phyloP scores from a whole-genome alignment of 35 echinoderm and acorn worm genomes.

The Ophiothrix spiculata region DNA sequence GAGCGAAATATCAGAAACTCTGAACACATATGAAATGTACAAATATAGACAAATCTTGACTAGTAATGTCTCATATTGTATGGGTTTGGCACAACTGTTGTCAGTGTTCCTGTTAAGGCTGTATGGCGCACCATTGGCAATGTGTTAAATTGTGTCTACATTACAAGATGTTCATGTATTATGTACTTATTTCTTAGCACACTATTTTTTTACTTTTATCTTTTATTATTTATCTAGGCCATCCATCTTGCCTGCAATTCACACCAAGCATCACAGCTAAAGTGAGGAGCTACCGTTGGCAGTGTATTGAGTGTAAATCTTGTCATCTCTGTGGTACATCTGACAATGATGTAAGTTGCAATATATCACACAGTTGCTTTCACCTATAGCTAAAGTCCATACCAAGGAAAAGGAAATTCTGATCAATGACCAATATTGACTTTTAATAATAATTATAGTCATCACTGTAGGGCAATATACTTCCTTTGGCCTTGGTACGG shows the following conservation, averaged over 20 bases:
- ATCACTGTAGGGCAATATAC: neutral
- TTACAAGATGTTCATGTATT: too few relatives aligned
- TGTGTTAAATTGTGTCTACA: too few relatives aligned
- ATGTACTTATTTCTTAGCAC: too few relatives aligned
- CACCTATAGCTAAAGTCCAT: too few relatives aligned
- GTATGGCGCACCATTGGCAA: too few relatives aligned
- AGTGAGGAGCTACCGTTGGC: slow-evolving; percentile 97
- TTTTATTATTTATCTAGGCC: slow-evolving; percentile 62
- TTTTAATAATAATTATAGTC: neutral
- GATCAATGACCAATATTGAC: neutral
- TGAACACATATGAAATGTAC: too few relatives aligned
- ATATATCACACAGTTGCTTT: neutral
- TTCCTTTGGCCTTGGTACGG: neutral
- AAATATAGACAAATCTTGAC: too few relatives aligned
- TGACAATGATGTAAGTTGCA: slow-evolving; percentile 99
- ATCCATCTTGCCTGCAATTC: slow-evolving; percentile 97
- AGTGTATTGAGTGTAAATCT: slow-evolving; percentile 99
- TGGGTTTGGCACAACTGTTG: too few relatives aligned
- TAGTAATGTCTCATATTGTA: too few relatives aligned
- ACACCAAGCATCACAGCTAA: slow-evolving; percentile 90
- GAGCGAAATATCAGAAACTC: too few relatives aligned
- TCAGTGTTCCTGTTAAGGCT: too few relatives aligned
- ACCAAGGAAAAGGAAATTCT: neutral
- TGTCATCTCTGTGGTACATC: slow-evolving; percentile 96
- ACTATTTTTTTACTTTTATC: neutral